Conservation (phyloP, 2,888 invertebrate species). For the Melitaea athalia region DNA sequence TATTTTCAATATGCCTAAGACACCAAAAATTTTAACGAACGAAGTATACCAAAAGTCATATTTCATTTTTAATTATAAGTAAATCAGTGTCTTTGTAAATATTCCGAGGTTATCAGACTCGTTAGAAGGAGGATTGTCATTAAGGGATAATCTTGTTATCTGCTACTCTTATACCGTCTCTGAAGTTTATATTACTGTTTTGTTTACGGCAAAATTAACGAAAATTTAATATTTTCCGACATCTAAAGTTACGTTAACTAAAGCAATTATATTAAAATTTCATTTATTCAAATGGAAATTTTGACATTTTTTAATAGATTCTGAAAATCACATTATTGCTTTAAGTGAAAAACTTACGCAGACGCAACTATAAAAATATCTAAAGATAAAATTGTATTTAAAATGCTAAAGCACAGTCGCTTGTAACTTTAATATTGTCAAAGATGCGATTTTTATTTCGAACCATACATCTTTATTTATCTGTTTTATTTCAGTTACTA, state of each 20-base stretch:
- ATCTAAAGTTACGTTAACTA: background rate
- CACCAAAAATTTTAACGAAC: background rate
- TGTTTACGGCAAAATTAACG: slow-evolving; percentile 22
- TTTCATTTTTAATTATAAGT: slow-evolving; percentile 1
- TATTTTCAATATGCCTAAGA: background rate
- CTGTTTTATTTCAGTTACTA: too few relatives aligned
- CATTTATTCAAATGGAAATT: background rate
- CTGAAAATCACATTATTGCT: too few relatives aligned
- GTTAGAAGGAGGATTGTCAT: slow-evolving; percentile 16
- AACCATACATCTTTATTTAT: too few relatives aligned
- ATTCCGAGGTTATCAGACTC: slow-evolving; percentile 10
- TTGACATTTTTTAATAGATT: too few relatives aligned
- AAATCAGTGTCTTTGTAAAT: background rate
- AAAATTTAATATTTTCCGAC: slow-evolving; percentile 18
- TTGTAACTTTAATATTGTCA: too few relatives aligned
- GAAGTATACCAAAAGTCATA: background rate
- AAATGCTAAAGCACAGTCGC: too few relatives aligned
- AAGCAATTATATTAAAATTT: background rate
- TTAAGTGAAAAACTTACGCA: too few relatives aligned
- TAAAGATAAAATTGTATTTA: too few relatives aligned
- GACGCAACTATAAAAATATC: too few relatives aligned
- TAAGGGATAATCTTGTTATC: slow-evolving; percentile 26
- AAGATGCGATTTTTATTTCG: too few relatives aligned
- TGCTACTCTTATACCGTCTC: slow-evolving; percentile 22
- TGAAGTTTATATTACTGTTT: slow-evolving; percentile 27